Percentiles rank a stretch among this genome's conserved stretches.
These are phyloP conservation scores for Rhabdomys dilectus DNA, from an alignment of 2,113 vertebrate genomes.

Conservation along the genomic window DNA sequence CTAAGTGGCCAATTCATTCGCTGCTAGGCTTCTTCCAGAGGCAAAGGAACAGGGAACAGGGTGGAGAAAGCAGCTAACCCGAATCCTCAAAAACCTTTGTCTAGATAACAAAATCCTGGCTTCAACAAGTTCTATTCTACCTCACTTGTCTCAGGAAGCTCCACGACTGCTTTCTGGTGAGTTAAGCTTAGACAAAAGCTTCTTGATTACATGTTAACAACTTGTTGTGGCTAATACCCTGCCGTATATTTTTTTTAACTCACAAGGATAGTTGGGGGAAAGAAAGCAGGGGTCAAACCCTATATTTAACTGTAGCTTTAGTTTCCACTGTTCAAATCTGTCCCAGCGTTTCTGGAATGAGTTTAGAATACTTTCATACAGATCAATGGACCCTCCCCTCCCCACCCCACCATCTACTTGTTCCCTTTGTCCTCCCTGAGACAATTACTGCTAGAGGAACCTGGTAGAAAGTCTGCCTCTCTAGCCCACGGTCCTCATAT, in stretches of 20 bases:
- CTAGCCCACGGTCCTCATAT: not conserved
- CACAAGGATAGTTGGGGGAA: conserved; percentile 22
- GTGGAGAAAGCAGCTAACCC: not conserved
- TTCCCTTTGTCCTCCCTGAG: not conserved
- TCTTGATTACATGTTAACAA: conserved; percentile 64
- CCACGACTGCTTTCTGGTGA: conserved; percentile 53
- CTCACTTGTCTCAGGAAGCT: conserved; percentile 60
- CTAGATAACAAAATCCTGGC: conserved; percentile 38
- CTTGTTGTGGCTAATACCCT: conserved; percentile 54
- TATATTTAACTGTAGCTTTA: conserved; percentile 27
- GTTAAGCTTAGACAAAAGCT: conserved; percentile 62
- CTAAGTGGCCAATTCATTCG: not conserved
- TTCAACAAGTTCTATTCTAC: conserved; percentile 48
- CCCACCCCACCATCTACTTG: not conserved
- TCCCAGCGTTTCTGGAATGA: not conserved
- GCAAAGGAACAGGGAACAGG: not conserved
- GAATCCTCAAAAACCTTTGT: conserved; percentile 30
- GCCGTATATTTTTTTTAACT: conserved; percentile 57
- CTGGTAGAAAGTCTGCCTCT: not conserved
- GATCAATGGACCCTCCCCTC: not conserved
- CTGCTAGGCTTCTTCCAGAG: not conserved
- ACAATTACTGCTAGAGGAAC: not conserved
- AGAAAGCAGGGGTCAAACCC: not conserved
- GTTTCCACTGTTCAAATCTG: conserved; percentile 15
- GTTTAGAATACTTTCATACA: conserved; percentile 45